A percentile compares a stretch with the other conserved stretches of the same genome.
Evolutionary conservation across 2,113 vertebrate genomes (phyloP).

Genomic region (Pholis gunnellus): DNA sequence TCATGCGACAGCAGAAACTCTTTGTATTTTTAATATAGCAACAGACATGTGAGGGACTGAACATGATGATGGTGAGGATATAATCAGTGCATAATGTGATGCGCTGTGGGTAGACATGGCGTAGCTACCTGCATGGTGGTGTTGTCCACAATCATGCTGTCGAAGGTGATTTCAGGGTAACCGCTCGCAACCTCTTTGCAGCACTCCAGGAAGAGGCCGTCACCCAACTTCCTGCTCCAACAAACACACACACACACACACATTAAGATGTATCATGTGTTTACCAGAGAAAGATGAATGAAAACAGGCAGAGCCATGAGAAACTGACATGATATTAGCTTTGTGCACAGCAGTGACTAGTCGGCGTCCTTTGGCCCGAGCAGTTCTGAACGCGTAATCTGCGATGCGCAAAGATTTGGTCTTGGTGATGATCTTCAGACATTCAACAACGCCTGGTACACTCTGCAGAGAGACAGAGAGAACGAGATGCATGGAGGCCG

Average conservation of each 20-base stretch:
- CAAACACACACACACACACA: conserved; percentile 20
- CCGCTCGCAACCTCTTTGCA: conserved; percentile 86
- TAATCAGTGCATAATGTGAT: neutral
- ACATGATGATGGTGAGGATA: neutral
- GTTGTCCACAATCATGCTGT: conserved; percentile 90
- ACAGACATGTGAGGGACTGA: neutral
- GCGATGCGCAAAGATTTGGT: conserved; percentile 87
- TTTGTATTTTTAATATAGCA: neutral
- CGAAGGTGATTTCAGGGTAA: conserved; percentile 87
- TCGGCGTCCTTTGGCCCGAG: conserved; percentile 82
- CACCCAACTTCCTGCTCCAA: conserved; percentile 87
- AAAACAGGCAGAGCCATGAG: neutral
- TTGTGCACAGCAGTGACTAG: conserved; percentile 90
- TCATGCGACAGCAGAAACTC: neutral
- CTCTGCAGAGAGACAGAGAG: conserved; percentile 33
- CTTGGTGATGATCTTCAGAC: conserved; percentile 90
- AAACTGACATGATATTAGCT: conserved; percentile 89
- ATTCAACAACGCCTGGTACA: conserved; percentile 85
- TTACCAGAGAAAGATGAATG: neutral
- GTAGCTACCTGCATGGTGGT: conserved; percentile 88
- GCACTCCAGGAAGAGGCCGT: conserved; percentile 89
- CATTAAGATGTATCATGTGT: neutral
- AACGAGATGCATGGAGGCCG: neutral
- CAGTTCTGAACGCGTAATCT: conserved; percentile 85
- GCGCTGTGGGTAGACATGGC: neutral